Conservation (phyloP, 2,888 invertebrate genomes). For the Lithophane socia region DNA sequence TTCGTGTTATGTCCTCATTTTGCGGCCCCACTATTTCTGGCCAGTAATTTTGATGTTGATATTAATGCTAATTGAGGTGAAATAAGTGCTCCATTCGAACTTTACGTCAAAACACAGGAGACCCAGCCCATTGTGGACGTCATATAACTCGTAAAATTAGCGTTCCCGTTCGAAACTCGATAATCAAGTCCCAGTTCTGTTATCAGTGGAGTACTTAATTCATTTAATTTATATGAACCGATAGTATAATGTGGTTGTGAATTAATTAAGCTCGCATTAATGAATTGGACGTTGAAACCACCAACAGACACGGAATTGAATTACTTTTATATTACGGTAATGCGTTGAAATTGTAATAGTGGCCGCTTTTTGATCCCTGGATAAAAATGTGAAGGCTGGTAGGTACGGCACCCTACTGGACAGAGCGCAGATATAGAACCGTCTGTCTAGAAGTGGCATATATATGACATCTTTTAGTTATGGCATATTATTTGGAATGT, state of each 20-base stretch:
- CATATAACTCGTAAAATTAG: constrained; percentile 60
- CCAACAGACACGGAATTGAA: constrained; percentile 79
- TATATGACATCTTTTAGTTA: not conserved
- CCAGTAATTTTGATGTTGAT: constrained; percentile 45
- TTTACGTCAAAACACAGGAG: constrained; percentile 59
- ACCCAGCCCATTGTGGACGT: constrained; percentile 57
- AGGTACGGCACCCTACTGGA: constrained; percentile 75
- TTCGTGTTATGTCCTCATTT: constrained; percentile 43
- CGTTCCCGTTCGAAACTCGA: constrained; percentile 66
- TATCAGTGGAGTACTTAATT: constrained; percentile 73
- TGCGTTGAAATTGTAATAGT: constrained; percentile 80
- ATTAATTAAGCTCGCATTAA: constrained; percentile 79
- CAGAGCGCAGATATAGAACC: constrained; percentile 45
- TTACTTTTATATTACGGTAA: constrained; percentile 79
- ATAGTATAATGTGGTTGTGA: constrained; percentile 73
- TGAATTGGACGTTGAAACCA: constrained; percentile 80
- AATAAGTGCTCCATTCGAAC: constrained; percentile 51
- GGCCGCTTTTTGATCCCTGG: constrained; percentile 81
- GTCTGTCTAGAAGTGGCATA: constrained; percentile 52
- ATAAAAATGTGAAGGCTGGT: constrained; percentile 77
- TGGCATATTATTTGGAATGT: not conserved
- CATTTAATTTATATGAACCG: constrained; percentile 74
- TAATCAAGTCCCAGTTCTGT: constrained; percentile 69
- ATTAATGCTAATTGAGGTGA: constrained; percentile 56
- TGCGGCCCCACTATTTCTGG: constrained; percentile 35